Evolutionary conservation across 2,797 vertebrate species (phyloP).

Genomic region (Macroramphosus scolopax): DNA sequence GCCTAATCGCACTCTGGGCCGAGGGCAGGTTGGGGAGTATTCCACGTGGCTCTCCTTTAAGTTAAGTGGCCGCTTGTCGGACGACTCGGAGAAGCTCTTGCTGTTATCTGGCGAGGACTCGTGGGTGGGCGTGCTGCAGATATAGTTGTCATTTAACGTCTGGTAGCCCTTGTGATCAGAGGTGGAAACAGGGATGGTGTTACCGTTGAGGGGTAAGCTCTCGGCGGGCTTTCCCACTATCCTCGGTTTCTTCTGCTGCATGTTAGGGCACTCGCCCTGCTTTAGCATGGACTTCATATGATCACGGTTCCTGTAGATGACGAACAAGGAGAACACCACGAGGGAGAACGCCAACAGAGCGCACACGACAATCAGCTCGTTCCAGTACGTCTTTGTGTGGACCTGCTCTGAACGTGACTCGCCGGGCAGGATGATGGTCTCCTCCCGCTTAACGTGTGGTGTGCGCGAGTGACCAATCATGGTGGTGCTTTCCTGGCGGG

Average conservation of each 20-base stretch:
- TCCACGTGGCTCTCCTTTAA: conserved; percentile 89
- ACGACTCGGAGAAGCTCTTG: conserved; percentile 86
- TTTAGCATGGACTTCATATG: conserved; percentile 89
- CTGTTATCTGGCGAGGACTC: conserved; percentile 82
- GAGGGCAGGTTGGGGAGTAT: conserved; percentile 84
- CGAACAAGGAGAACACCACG: conserved; percentile 78
- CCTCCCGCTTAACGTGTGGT: conserved; percentile 52
- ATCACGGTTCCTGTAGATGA: conserved; percentile 83
- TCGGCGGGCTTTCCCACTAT: conserved; percentile 79
- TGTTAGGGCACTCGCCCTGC: conserved; percentile 78
- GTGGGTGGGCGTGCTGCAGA: conserved; percentile 84
- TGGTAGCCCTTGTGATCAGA: conserved; percentile 97
- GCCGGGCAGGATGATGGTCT: conserved; percentile 56
- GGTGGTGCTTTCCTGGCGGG: conserved; percentile 44
- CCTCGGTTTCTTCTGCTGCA: conserved; percentile 82
- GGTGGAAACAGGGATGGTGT: conserved; percentile 75
- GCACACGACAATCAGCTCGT: conserved; percentile 87
- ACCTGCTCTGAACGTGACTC: conserved; percentile 64
- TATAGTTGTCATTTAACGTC: conserved; percentile 90
- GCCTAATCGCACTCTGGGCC: conserved; percentile 89
- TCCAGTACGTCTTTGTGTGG: conserved; percentile 86
- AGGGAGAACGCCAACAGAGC: conserved; percentile 75
- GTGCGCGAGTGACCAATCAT: conserved; percentile 65
- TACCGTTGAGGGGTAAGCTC: conserved; percentile 86
- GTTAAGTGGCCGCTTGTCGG: conserved; percentile 87